Conservation (phyloP, 2,113 vertebrate species). For the Lichenostomus cassidix region DNA sequence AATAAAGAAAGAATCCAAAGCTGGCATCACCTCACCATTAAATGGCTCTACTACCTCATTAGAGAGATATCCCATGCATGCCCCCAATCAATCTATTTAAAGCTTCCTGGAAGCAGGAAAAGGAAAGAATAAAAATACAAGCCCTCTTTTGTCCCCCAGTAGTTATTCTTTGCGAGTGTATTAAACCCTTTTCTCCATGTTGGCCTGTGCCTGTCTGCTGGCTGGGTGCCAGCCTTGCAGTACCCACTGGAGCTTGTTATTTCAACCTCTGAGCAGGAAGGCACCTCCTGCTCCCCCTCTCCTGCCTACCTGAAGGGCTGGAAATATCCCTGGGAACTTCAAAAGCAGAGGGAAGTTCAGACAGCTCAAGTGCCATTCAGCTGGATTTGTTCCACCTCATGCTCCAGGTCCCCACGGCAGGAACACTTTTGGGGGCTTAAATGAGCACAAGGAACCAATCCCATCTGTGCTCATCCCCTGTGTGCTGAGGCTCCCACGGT, state of each 20-base stretch:
- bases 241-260: conserved; percentile 66
- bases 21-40: conserved; percentile 51
- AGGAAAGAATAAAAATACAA: conserved; percentile 76
- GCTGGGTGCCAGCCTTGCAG: conserved; percentile 24
- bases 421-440: not conserved
- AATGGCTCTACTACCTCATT: conserved; percentile 63
- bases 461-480: fast-evolving
- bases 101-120: conserved; percentile 73
- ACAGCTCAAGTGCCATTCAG: conserved; percentile 10
- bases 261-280: not conserved
- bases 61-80: conserved; percentile 72
- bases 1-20: conserved; percentile 29
- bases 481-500: not conserved
- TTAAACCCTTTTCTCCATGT: conserved; percentile 62
- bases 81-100: conserved; percentile 72
- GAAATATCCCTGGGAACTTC: not conserved
- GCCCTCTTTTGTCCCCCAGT: conserved; percentile 65
- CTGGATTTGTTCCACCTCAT: conserved; percentile 8
- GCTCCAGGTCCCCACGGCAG: fast-evolving
- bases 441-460: fast-evolving
- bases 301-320: not conserved
- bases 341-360: not conserved
- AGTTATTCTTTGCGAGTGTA: conserved; percentile 69
- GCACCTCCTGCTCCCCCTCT: not conserved
- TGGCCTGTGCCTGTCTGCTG: conserved; percentile 67